Evolutionary conservation across 1,140 invertebrate species (phyloP).

Genomic region (Drosophila elegans): DNA sequence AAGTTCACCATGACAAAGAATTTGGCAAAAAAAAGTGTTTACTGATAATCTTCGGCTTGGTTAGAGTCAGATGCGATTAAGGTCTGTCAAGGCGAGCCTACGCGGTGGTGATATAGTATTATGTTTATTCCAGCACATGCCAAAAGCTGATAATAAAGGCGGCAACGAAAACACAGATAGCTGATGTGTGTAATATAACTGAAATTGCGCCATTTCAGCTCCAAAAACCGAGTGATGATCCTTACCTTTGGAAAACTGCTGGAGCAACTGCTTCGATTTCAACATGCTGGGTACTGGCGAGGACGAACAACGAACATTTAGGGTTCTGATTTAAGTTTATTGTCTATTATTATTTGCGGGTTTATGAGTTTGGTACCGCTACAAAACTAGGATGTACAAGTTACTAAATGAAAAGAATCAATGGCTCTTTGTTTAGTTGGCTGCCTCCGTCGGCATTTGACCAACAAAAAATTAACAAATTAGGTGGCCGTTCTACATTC

Average conservation of each 20-base stretch:
- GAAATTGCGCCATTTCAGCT: conserved; percentile 29
- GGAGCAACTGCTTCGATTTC: conserved; percentile 70
- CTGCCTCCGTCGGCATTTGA: neutral
- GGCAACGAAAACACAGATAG: conserved; percentile 32
- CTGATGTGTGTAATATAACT: conserved; percentile 5
- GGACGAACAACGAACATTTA: conserved; percentile 46
- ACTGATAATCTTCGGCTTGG: conserved; percentile 30
- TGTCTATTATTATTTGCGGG: conserved; percentile 9
- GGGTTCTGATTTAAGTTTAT: conserved; percentile 13
- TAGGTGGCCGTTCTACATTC: conserved; percentile 9
- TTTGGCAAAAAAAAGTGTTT: conserved; percentile 21
- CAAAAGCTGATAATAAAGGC: conserved; percentile 23
- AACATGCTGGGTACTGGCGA: conserved; percentile 58
- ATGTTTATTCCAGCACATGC: conserved; percentile 40
- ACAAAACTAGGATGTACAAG: conserved; percentile 12
- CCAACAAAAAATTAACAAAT: conserved; percentile 1
- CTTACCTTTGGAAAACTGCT: conserved; percentile 76
- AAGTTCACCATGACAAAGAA: conserved; percentile 31
- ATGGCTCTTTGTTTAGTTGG: conserved; percentile 5
- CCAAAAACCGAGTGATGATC: neutral
- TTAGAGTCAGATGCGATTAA: conserved; percentile 16
- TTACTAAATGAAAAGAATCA: conserved; percentile 19
- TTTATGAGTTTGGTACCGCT: neutral
- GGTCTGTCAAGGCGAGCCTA: conserved; percentile 39
- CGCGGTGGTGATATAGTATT: conserved; percentile 28